These are phyloP conservation scores for Drosophila peninsularis DNA, from an alignment of 2,888 invertebrate genomes.

Conservation along the genomic window DNA sequence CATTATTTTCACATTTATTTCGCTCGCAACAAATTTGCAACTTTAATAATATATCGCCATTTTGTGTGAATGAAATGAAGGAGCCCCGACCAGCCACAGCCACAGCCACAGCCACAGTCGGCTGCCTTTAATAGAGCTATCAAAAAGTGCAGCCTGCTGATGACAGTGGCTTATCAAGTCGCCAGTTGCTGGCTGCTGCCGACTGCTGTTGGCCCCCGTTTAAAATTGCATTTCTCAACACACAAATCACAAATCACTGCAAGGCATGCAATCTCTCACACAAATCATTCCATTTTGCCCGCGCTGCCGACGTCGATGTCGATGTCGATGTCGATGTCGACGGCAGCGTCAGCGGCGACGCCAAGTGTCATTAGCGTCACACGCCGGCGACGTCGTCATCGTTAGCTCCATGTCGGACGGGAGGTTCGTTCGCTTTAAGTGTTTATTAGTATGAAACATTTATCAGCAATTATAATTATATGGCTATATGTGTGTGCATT, in stretches of 20 bases:
- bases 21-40: constrained; percentile 42
- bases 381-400: constrained; percentile 54
- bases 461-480: constrained; percentile 84
- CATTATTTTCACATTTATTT: constrained; percentile 83
- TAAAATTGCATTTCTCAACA: constrained; percentile 80
- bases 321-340: constrained; percentile 2
- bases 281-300: constrained; percentile 75
- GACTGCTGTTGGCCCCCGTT: constrained; percentile 53
- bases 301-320: constrained; percentile 18
- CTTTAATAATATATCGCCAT: constrained; percentile 55
- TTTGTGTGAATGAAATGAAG: constrained; percentile 23
- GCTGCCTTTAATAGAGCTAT: constrained; percentile 70
- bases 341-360: constrained; percentile 35
- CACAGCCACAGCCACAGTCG: too few relatives aligned
- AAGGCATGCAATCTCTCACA: constrained; percentile 79
- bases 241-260: constrained; percentile 78
- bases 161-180: constrained; percentile 71
- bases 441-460: constrained; percentile 80
- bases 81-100: neutral
- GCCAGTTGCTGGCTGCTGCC: constrained; percentile 41
- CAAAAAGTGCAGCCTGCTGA: constrained; percentile 63
- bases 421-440: constrained; percentile 64
- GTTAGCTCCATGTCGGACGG: constrained; percentile 45
- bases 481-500: constrained; percentile 71
- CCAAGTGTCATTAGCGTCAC: constrained; percentile 79